These are phyloP conservation scores for Zophobas morio DNA, from an alignment of 1,140 invertebrate species.

Conservation along the genomic window DNA sequence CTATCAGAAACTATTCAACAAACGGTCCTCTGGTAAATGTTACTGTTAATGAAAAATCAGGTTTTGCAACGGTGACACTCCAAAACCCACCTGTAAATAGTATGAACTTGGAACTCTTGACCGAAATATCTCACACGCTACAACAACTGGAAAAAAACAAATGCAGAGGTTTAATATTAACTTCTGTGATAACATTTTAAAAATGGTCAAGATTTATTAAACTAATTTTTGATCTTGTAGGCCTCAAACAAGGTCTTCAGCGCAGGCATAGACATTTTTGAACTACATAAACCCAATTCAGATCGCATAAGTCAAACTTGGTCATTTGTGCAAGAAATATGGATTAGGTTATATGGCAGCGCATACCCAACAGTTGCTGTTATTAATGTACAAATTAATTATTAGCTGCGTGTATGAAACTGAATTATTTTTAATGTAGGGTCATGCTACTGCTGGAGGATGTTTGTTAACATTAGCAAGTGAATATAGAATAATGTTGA, in stretches of 20 bases:
- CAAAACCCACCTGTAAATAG: conserved; percentile 86
- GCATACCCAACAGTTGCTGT: conserved; percentile 82
- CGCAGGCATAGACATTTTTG: conserved; percentile 88
- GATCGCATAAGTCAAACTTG: conserved; percentile 82
- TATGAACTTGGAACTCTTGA: conserved; percentile 82
- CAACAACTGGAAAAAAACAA: conserved; percentile 79
- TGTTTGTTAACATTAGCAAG: conserved; percentile 85
- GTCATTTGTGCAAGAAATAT: conserved; percentile 83
- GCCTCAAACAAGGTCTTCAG: conserved; percentile 82
- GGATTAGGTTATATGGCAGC: conserved; percentile 83
- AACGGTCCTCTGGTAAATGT: conserved; percentile 68
- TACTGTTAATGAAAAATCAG: conserved; percentile 74
- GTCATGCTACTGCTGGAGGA: conserved; percentile 88
- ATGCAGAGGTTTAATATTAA: conserved; percentile 83
- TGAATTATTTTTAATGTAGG: conserved; percentile 68
- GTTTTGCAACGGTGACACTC: conserved; percentile 81
- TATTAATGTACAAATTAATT: conserved; percentile 80
- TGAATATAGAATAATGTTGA: conserved; percentile 88
- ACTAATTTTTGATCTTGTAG: conserved; percentile 67
- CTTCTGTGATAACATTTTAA: conserved; percentile 74
- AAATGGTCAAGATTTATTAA: conserved; percentile 28
- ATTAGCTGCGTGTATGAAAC: background rate
- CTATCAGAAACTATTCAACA: conserved; percentile 4
- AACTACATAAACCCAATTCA: conserved; percentile 86
- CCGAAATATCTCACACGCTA: conserved; percentile 76